phyloP scores from a whole-genome alignment of 2,888 invertebrate genomes.

The Ecliptopera silaceata region DNA sequence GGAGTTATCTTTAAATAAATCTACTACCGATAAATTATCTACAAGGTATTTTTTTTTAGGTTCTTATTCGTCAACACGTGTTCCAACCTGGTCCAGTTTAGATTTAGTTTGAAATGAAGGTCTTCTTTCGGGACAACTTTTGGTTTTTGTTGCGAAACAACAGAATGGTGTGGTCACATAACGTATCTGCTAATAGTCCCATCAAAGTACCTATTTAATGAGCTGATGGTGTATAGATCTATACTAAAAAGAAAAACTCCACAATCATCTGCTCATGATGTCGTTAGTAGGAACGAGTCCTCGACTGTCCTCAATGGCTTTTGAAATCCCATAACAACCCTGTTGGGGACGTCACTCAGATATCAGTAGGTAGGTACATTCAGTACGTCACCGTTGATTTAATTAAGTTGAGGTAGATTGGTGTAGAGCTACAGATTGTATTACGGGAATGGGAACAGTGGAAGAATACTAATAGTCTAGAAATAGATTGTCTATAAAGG shows the following conservation, averaged over 20 bases:
- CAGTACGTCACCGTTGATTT: conserved; percentile 34
- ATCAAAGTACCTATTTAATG: neutral
- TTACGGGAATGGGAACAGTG: conserved; percentile 14
- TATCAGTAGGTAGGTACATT: conserved; percentile 40
- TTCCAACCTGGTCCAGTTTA: no score
- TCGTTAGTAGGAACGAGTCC: conserved; percentile 39
- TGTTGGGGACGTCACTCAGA: conserved; percentile 41
- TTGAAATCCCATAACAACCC: conserved; percentile 39
- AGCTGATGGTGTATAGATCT: conserved; percentile 5
- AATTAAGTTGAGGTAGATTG: conserved; percentile 36
- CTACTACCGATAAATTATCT: no score
- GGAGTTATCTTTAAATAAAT: no score
- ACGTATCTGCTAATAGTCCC: no score
- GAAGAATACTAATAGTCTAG: conserved; percentile 17
- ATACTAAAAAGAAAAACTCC: conserved; percentile 2
- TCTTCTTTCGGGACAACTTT: no score
- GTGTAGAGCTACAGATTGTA: conserved; percentile 15
- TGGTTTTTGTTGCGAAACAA: no score
- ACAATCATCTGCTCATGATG: conserved; percentile 25
- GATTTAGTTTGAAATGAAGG: no score
- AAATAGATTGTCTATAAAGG: conserved; percentile 3
- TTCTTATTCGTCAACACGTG: no score
- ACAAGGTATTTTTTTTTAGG: no score
- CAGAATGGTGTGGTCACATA: no score
- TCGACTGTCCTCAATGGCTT: conserved; percentile 39